Base-by-base conservation (phyloP, 2,888 invertebrate species). In the Hydriomena furcata region DNA sequence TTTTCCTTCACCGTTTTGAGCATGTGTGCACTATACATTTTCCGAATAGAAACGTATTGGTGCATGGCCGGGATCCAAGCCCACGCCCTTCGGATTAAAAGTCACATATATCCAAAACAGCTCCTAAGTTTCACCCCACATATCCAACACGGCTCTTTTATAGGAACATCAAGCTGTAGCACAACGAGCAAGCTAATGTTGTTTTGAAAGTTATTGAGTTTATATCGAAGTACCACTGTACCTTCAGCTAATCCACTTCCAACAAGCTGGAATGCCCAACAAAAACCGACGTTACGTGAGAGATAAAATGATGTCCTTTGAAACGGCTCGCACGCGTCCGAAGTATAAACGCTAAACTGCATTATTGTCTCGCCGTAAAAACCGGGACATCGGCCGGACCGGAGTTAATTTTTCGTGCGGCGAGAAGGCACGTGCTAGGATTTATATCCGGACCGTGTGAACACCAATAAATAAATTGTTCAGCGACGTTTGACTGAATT, bases 371-470 rank as follows among this genome's bases (percentile, higher is more conserved):
- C 27, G 61, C 65, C 62, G 68, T 77, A 74, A 74, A 79, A 79
- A 74, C 68, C 43, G 58, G 70, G 63, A 73, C 73, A 73, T 71
- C 57, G 73, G 65, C 60, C 58, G 63, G 63, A 74, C 59, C 55
- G 61, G 62, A 77, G 76, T 79, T 76, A 81, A 79, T 81, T 82
- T 79, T 80, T 82, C 73, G 73, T 76, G 71, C 66, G 71, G 74
- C 65, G 59, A 69, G 63, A 66, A 69, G 65, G 65, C 75, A 79
- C 79, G 75, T 70, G 64, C 66, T 63, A 61, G 65, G 76, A 82
- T 82, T 83, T 82, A 84, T 81, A 72, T 67, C 61, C 62, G 58
- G 60, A 45, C 58, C 79, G 76, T 52, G 37, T 32, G 40, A 35
- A 40, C 63, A 60, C 60, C 75, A 70, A 79, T 81, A 77, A 76